Conservation (phyloP, 2,888 invertebrate species). For the Nomada fucata region DNA sequence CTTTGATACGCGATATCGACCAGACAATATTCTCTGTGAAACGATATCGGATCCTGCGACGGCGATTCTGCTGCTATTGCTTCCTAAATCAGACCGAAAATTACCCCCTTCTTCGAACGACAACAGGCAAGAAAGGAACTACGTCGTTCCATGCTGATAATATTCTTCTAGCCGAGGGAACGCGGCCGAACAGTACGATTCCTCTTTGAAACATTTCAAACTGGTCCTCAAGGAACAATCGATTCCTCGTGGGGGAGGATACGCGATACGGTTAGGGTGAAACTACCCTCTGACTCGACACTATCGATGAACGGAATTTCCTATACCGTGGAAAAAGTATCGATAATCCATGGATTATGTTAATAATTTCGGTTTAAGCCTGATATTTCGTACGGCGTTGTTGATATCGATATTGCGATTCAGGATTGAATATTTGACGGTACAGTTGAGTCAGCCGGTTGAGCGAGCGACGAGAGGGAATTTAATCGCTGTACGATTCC, state of each 20-base stretch:
- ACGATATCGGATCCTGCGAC: conserved; percentile 15
- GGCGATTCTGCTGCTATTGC: not conserved
- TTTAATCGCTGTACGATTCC: not conserved
- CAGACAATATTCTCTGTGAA: conserved; percentile 12
- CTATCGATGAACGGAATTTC: conserved; percentile 18
- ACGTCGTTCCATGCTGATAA: conserved; percentile 23
- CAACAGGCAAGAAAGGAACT: conserved; percentile 29
- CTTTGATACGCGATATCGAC: conserved; percentile 9
- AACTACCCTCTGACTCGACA: conserved; percentile 42
- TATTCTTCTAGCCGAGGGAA: conserved; percentile 37
- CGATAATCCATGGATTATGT: conserved; percentile 27
- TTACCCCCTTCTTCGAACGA: conserved; percentile 1
- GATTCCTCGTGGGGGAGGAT: conserved; percentile 6
- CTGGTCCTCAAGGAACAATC: conserved; percentile 46
- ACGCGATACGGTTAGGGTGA: not conserved
- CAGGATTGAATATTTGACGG: conserved; percentile 6
- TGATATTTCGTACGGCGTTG: not conserved
- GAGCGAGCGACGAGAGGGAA: not conserved
- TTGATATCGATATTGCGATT: conserved; percentile 19
- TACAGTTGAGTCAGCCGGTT: not conserved
- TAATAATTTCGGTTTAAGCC: conserved; percentile 29
- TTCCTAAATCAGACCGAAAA: conserved; percentile 7
- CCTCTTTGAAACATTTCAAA: conserved; percentile 38
- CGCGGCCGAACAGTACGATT: conserved; percentile 32
- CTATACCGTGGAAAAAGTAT: conserved; percentile 26